Evolutionary conservation across 2,888 invertebrate species (phyloP), one percentile per base, ranked within the genome.

Genomic region (Pherbina coryleti): DNA sequence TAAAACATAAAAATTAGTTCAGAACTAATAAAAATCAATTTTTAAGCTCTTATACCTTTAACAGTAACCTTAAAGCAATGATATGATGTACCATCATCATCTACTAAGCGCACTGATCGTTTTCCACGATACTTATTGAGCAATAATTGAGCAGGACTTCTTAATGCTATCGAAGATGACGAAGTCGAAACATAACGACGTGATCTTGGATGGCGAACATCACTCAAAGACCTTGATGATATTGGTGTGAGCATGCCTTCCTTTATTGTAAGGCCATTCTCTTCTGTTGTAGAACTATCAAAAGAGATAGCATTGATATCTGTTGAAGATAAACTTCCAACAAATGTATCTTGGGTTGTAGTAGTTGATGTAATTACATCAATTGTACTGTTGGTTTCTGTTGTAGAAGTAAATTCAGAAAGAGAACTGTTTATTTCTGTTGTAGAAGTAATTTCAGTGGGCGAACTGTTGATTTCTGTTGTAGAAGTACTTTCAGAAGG

Each of bases 41-140:
- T 55, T 17, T 1, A 19, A 17, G 14, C 44, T 19, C 22, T 7
- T 19, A 4, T 31, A 62, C 78, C 78, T 67, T 66, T 67, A n/a
- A 78, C 67, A 7, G 28, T 44, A 49, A 78, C 75, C 5, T n/a
- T 75, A 55, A 76, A 78, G 44, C 78, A 78, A 34, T 76, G 75
- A 22, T 67, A 75, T 8, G 75, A 71, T 17, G 71, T 72, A 25
- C 49, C 62, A 49, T 49, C 28, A n/a, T 19, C 44, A 64, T 64
- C 64, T 5, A 49, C 19, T n/a, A 31, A 17, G 37, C 66, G 66
- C 31, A 49, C 22, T 8, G 67, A 14, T 31, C 57, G 49, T 28
- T 22, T 44, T n/a, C 51, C 22, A 9, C 31, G 66, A 34, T 31
- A 34, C 19, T 51, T 28, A 5, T 25, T 57, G n/a, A 60, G 28